These are phyloP conservation scores for Hipposideros armiger DNA, from an alignment of 2,113 vertebrate genomes.

Conservation along the genomic window DNA sequence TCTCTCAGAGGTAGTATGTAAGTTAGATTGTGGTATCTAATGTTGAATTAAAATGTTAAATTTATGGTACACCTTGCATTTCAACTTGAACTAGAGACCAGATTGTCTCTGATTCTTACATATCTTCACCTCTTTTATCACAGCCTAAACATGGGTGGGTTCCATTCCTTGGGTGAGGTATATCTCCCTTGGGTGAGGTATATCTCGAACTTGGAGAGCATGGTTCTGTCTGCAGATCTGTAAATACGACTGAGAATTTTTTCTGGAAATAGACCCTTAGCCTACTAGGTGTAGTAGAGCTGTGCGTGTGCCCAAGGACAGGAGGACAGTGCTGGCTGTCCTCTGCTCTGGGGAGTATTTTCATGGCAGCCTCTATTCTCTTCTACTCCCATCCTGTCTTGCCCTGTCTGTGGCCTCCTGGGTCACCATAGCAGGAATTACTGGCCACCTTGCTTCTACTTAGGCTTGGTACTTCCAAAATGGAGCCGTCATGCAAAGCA, in stretches of 20 bases:
- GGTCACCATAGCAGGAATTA: not conserved
- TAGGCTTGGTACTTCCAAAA: not conserved
- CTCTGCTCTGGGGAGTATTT: slow-evolving; percentile 17
- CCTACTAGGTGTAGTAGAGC: not conserved
- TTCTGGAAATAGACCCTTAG: not conserved
- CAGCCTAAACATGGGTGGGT: not conserved
- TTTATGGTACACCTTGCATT: not conserved
- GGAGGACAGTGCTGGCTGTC: not conserved
- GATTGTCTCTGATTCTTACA: not conserved
- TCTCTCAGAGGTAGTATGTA: not conserved
- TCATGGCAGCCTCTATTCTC: not conserved
- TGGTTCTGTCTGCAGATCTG: not conserved
- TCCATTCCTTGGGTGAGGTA: not conserved
- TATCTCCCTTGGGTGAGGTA: not conserved
- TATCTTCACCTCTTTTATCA: not conserved
- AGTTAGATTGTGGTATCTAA: slow-evolving; percentile 3
- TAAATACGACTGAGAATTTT: not conserved
- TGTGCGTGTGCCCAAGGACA: not conserved
- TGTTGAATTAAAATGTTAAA: not conserved
- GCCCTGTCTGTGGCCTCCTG: not conserved
- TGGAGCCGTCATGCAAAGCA: not conserved
- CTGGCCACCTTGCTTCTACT: not conserved
- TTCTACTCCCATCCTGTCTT: not conserved
- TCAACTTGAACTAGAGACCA: slow-evolving; percentile 15
- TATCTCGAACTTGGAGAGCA: not conserved